Evolutionary conservation across 2,888 invertebrate species (phyloP), one percentile per base, ranked within the genome.

Genomic region (Leptopilina myrica): DNA sequence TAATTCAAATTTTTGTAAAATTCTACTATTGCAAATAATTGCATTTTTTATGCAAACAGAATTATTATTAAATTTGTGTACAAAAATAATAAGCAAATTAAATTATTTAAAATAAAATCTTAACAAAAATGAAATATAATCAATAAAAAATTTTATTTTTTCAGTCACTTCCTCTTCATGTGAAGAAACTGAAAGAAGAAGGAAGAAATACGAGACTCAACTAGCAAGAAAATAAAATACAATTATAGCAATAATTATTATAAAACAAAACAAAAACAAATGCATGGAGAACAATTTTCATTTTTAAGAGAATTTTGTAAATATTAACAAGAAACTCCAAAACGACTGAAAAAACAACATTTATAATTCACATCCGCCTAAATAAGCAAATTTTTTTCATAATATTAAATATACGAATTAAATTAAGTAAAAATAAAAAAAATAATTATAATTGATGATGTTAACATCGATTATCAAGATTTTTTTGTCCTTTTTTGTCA

Each of bases 141-240:
- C 33, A 33, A 33, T 4, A 33, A 33, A 33, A 33, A 33, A 33
- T 1, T 1, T 33, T 1, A 2, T 33, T 49, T 12, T 85, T 84
- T 33, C 86, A 90, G 88, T 84, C 87, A 88, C 82, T 87, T 89
- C 84, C 87, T 88, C 82, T 89, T 88, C 82, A 89, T 89, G 85
- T 90, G 87, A 88, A 77, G 46, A 66, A 33, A 26, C 11, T 14
- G 6, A 78, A 76, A 76, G 26, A 49, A 14, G 20, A 49, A 69
- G 5, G 14, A 12, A 11, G 49, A 12, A 49, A 49, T 14, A 66
- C 12, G 43, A 43, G 43, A 43, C 43, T 43, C 43, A 43, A 43
- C 43, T 43, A 43, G 43, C 43, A 43, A 43, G 43, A 8, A 33
- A 33, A 33, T 33, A 33, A 33, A 43, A 43, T 43, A 43, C 8